These are phyloP conservation scores for Eupithecia tripunctaria DNA, from an alignment of 2,888 invertebrate genomes.

Conservation along the genomic window DNA sequence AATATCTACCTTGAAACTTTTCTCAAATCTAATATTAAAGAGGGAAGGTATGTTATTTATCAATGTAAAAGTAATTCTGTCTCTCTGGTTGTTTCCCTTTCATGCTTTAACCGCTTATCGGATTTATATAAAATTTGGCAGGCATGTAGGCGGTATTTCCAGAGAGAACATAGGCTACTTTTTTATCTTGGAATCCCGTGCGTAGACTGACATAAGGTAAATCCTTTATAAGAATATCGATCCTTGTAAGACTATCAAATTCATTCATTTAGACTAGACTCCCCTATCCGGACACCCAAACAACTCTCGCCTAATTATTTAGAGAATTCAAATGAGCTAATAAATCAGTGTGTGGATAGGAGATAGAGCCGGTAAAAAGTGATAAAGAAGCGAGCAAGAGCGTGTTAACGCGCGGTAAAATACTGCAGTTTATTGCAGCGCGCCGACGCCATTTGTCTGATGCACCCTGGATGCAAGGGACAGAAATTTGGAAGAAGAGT, in stretches of 20 bases:
- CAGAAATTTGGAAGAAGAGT: not conserved
- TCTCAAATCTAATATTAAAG: too few relatives aligned
- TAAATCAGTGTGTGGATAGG: slow-evolving; percentile 15
- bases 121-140: not conserved
- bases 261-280: not conserved
- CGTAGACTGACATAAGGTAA: not conserved
- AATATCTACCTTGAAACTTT: too few relatives aligned
- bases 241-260: not conserved
- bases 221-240: not conserved
- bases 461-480: slow-evolving; percentile 41
- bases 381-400: slow-evolving; percentile 51
- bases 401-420: slow-evolving; percentile 61
- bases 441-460: slow-evolving; percentile 63
- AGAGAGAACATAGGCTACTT: too few relatives aligned
- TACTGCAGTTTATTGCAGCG: slow-evolving; percentile 60
- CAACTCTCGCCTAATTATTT: not conserved
- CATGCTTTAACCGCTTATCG: not conserved
- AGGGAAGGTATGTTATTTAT: too few relatives aligned
- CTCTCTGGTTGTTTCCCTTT: not conserved
- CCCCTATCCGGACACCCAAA: not conserved
- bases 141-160: not conserved
- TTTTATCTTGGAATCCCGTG: not conserved
- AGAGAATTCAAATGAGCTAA: slow-evolving; percentile 27
- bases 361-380: slow-evolving; percentile 50
- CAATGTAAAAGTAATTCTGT: too few relatives aligned